phyloP scores from a whole-genome alignment of 2,113 vertebrate genomes.

The Laterallus jamaicensis region DNA sequence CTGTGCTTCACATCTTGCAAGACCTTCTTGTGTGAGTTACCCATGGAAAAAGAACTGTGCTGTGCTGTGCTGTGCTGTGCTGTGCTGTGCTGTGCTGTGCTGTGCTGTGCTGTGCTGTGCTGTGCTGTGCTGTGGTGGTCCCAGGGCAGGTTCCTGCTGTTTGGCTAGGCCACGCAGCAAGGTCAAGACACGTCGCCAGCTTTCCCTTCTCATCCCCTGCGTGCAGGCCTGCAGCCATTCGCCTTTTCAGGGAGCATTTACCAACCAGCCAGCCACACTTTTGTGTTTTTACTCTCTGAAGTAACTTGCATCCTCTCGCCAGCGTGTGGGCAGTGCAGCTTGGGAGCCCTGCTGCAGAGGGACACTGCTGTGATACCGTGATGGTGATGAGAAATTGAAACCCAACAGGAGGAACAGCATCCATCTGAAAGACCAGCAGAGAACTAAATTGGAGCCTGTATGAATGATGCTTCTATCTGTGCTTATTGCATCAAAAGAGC shows the following conservation, averaged over 20 bases:
- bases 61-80: background rate
- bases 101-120: too few species aligned
- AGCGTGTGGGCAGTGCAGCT: too few species aligned
- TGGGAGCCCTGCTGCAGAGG: background rate
- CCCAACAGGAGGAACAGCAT: background rate
- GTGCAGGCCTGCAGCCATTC: background rate
- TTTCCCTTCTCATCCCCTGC: background rate
- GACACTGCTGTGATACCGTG: background rate
- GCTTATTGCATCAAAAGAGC: background rate
- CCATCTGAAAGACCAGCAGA: background rate
- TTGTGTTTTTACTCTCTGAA: background rate
- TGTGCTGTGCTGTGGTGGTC: background rate
- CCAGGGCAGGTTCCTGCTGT: background rate
- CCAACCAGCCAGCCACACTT: background rate
- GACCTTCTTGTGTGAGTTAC: background rate
- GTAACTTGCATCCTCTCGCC: background rate
- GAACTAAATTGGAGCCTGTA: background rate
- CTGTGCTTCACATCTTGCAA: background rate
- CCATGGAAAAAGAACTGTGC: background rate
- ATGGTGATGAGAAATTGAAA: background rate
- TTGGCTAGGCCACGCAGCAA: background rate
- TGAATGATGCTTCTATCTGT: background rate
- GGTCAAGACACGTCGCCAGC: background rate
- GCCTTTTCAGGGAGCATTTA: background rate
- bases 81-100: too few species aligned